Conservation (phyloP, 2,797 vertebrate genomes). For the Aviceda leuphotes region DNA sequence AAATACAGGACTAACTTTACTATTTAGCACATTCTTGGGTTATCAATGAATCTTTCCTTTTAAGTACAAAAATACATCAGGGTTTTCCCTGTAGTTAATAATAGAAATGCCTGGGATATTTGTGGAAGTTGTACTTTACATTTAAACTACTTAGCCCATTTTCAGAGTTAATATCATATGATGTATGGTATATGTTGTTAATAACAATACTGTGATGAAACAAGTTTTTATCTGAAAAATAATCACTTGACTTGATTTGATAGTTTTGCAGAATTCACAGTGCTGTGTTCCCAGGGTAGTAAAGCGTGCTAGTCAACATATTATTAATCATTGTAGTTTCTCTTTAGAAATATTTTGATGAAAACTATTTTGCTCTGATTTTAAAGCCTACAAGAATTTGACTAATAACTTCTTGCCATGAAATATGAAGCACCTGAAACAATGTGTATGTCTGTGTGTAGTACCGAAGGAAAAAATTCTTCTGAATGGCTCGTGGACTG, state of each 20-base stretch:
- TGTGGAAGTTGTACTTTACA: slow-evolving; percentile 34
- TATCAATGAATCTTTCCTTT: background rate
- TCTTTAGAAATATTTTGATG: background rate
- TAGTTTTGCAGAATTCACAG: background rate
- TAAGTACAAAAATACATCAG: background rate
- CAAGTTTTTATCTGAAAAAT: background rate
- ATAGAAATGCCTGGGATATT: slow-evolving; percentile 59
- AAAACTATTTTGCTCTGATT: background rate
- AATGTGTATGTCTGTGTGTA: background rate
- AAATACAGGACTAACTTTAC: background rate
- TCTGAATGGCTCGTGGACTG: background rate
- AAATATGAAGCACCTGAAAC: background rate
- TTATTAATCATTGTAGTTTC: background rate
- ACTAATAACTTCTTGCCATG: background rate
- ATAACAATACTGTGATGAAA: slow-evolving; percentile 22
- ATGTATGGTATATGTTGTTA: slow-evolving; percentile 11
- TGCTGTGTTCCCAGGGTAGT: slow-evolving; percentile 13
- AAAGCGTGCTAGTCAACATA: background rate
- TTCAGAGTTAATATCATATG: background rate
- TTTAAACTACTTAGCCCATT: slow-evolving; percentile 24
- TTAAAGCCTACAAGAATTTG: background rate
- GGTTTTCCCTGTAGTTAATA: slow-evolving; percentile 12
- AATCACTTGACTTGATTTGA: background rate
- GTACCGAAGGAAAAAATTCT: background rate
- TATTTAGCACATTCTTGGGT: slow-evolving; percentile 4